phyloP scores from a whole-genome alignment of 2,113 vertebrate genomes.

The Todiramphus chloris region DNA sequence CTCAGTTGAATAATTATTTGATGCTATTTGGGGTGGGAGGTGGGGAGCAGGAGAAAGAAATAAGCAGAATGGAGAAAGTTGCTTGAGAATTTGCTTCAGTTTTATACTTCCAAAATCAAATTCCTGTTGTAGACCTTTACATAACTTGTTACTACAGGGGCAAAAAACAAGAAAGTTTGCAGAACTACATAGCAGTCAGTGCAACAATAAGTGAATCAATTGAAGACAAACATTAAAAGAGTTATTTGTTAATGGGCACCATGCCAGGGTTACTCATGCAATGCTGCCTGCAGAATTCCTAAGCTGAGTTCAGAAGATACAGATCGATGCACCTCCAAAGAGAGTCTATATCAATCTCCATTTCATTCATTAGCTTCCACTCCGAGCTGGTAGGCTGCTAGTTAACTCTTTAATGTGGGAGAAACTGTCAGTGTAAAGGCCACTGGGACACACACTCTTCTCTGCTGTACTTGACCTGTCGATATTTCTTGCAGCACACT shows the following conservation, averaged over 20 bases:
- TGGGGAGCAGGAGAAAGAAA: not conserved
- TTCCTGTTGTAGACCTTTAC: not conserved
- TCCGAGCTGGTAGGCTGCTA: conserved; percentile 80
- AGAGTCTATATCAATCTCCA: conserved; percentile 85
- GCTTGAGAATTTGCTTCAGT: conserved; percentile 34
- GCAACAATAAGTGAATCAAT: conserved; percentile 79
- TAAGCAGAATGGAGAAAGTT: conserved; percentile 21
- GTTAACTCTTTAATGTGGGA: conserved; percentile 86
- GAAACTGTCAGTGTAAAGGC: conserved; percentile 82
- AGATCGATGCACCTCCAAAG: conserved; percentile 87
- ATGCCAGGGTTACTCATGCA: conserved; percentile 81
- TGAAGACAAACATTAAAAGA: conserved; percentile 84
- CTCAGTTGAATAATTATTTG: not conserved
- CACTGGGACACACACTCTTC: conserved; percentile 75
- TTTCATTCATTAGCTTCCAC: conserved; percentile 86
- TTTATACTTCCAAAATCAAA: conserved; percentile 18
- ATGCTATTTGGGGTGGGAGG: not conserved
- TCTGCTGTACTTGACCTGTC: conserved; percentile 80
- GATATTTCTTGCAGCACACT: conserved; percentile 76
- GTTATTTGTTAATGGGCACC: conserved; percentile 84
- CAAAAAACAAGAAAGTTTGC: conserved; percentile 60
- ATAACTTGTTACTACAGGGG: conserved; percentile 42
- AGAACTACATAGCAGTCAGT: conserved; percentile 62
- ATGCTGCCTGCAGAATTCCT: conserved; percentile 81
- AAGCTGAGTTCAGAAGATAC: conserved; percentile 83